phyloP scores from a whole-genome alignment of 2,113 vertebrate species.

The Burhinus oedicnemus region DNA sequence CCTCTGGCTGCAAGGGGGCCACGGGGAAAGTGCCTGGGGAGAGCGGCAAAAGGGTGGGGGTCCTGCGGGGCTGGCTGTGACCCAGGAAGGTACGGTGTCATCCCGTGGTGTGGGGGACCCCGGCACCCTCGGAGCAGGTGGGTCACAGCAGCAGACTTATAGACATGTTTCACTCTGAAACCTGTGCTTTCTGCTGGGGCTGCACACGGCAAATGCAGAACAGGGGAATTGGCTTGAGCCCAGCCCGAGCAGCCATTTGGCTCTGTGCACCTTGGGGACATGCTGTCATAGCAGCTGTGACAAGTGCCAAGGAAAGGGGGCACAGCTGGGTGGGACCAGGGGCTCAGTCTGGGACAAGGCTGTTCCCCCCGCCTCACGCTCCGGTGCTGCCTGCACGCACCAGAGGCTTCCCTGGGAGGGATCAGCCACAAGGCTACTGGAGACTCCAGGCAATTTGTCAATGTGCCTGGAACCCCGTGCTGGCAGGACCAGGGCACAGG shows the following conservation, averaged over 20 bases:
- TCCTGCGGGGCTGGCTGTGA: no score
- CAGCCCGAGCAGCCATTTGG: background rate
- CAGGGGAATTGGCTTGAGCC: accelerated
- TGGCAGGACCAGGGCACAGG: background rate
- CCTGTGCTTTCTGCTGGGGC: background rate
- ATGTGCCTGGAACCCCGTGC: accelerated
- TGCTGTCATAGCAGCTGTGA: accelerated
- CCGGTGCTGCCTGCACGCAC: background rate
- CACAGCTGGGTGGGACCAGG: background rate
- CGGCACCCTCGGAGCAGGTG: background rate
- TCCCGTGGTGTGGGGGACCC: accelerated
- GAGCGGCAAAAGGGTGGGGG: background rate
- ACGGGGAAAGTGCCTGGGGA: background rate
- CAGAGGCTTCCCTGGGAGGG: background rate
- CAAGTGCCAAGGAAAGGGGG: background rate
- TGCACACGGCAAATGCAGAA: background rate
- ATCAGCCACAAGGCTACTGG: background rate
- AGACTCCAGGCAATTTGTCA: accelerated
- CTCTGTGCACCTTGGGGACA: accelerated
- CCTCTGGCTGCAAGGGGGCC: background rate
- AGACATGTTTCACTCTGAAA: background rate
- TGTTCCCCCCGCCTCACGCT: accelerated
- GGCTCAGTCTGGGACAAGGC: background rate
- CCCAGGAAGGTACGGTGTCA: background rate
- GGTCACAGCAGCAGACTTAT: background rate